Evolutionary conservation across 1,140 invertebrate species (phyloP).

Genomic region (Gonioctena quinquepunctata): DNA sequence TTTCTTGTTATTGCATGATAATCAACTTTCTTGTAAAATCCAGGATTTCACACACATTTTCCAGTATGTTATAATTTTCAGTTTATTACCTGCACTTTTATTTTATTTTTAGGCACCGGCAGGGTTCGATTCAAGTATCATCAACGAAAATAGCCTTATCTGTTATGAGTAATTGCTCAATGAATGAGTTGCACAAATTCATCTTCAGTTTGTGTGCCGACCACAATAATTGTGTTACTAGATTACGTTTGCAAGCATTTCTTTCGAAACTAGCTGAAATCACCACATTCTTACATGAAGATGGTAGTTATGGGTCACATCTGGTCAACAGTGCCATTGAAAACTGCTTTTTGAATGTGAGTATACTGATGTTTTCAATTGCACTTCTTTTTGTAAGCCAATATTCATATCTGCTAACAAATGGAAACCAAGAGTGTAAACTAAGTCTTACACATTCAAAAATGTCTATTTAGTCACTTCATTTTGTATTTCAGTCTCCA

Average conservation of each 20-base stretch:
- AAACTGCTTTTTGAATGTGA: conserved; percentile 66
- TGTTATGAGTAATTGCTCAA: conserved; percentile 62
- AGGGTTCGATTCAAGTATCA: conserved; percentile 58
- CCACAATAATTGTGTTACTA: conserved; percentile 67
- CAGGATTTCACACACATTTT: too few species aligned
- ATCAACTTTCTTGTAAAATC: too few species aligned
- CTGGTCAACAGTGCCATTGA: conserved; percentile 63
- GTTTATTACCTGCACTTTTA: too few species aligned
- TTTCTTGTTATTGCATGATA: too few species aligned
- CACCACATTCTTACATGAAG: conserved; percentile 62
- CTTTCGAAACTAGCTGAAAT: conserved; percentile 61
- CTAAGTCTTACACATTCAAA: neutral
- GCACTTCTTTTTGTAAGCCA: too few species aligned
- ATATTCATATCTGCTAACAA: too few species aligned
- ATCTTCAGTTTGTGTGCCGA: conserved; percentile 67
- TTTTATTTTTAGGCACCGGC: conserved; percentile 53
- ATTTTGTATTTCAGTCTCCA: conserved; percentile 49
- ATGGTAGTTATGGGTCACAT: conserved; percentile 59
- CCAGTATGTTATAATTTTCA: neutral
- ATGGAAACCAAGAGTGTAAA: too few species aligned
- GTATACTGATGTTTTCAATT: too few species aligned
- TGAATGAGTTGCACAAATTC: conserved; percentile 67
- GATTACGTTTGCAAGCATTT: conserved; percentile 61
- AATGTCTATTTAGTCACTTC: neutral
- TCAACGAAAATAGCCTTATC: conserved; percentile 67